Conservation (phyloP, 2,113 vertebrate genomes). For the Istiophorus platypterus region DNA sequence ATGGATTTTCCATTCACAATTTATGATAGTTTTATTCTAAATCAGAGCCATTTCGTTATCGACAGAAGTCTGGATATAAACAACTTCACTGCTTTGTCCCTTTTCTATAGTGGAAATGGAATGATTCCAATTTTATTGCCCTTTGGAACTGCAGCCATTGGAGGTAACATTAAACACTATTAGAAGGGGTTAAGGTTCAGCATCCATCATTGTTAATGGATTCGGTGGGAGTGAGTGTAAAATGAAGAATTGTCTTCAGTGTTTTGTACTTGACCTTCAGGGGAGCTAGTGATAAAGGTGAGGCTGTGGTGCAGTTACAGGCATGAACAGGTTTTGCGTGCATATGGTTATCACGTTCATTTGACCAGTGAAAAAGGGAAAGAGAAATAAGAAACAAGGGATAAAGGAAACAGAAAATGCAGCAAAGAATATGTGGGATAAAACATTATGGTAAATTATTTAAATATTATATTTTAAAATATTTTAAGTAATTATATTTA, state of each 20-base stretch:
- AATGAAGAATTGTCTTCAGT: constrained; percentile 43
- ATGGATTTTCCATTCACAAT: not conserved
- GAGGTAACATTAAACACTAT: constrained; percentile 39
- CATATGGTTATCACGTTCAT: too few species aligned
- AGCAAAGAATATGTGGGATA: not conserved
- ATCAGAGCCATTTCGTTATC: not conserved
- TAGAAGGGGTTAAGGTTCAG: constrained; percentile 21
- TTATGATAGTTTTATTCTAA: not conserved
- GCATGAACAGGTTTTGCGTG: not conserved
- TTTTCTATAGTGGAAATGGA: not conserved
- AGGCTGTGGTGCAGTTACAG: not conserved
- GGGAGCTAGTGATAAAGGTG: constrained; percentile 38
- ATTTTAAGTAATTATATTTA: not conserved
- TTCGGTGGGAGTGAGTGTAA: constrained; percentile 19
- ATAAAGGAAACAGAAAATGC: not conserved
- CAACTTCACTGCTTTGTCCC: not conserved
- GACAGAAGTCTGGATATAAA: not conserved
- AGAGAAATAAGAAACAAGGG: not conserved
- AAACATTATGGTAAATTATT: not conserved
- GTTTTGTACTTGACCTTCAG: constrained; percentile 59
- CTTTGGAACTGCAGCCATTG: not conserved
- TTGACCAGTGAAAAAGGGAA: not conserved
- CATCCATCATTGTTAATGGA: constrained; percentile 45
- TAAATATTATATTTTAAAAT: not conserved
- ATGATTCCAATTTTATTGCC: constrained; percentile 7